These are phyloP conservation scores for Xiphydria camelus DNA, from an alignment of 2,888 invertebrate genomes.

Conservation along the genomic window DNA sequence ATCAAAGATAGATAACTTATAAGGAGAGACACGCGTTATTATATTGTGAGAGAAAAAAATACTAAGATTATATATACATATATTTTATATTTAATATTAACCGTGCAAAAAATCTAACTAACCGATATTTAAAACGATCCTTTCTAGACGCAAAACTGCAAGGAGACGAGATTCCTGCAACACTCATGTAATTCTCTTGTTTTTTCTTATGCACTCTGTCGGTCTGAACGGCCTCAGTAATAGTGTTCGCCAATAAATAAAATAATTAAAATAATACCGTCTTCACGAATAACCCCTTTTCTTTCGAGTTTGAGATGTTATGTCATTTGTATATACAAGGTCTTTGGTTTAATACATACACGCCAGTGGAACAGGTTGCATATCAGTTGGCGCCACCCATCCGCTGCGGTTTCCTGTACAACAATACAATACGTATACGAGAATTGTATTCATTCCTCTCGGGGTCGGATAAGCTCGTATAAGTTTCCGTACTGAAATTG, in stretches of 20 bases:
- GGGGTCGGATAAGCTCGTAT: too few species aligned
- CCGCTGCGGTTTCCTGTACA: too few species aligned
- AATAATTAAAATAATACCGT: conserved; percentile 12
- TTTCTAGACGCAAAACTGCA: conserved; percentile 8
- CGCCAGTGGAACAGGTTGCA: too few species aligned
- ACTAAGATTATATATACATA: conserved; percentile 34
- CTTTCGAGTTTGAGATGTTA: too few species aligned
- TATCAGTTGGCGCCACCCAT: too few species aligned
- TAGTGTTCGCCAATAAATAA: conserved; percentile 44
- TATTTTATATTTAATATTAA: conserved; percentile 50
- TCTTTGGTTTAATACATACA: too few species aligned
- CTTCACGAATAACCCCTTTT: too few species aligned
- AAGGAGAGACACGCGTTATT: conserved; percentile 43
- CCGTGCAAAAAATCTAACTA: conserved; percentile 37
- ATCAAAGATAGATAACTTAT: conserved; percentile 47
- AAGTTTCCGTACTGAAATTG: too few species aligned
- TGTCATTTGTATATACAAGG: too few species aligned
- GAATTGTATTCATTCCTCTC: too few species aligned
- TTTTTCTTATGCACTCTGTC: conserved; percentile 38
- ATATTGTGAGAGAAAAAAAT: conserved; percentile 45
- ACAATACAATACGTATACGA: too few species aligned
- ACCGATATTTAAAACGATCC: conserved; percentile 33
- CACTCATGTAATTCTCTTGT: conserved; percentile 33
- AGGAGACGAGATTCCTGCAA: too few species aligned
- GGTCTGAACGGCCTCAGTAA: conserved; percentile 34